Base-by-base conservation (phyloP, 2,888 invertebrate species). In the Rotaria sp. region DNA sequence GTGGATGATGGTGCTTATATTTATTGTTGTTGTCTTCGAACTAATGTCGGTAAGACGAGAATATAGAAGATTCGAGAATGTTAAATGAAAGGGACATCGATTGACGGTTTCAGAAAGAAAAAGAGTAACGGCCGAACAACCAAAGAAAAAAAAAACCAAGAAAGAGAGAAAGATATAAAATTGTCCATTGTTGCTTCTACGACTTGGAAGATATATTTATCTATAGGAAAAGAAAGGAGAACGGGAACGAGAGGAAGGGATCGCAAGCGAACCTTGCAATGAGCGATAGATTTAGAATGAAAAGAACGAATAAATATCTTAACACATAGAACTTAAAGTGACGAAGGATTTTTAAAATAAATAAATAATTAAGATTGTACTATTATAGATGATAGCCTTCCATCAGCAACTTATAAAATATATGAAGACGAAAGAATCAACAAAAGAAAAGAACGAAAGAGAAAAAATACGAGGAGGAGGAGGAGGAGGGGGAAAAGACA, bases 11-110 rank as follows among this genome's bases (percentile, higher is more conserved):
- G 38, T 67, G 35, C 15, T 67, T 67, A 26, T 21, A 18, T 30
- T 67, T 35, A 21, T 21, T 67, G 2, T 26, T 18, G 21, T 30
- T 67, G 67, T 67, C 35, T 21, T 30, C 67, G 21, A 67, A 67
- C 21, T 67, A 21, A 67, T 67, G 30, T 8, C 67, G 67, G 67
- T 67, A 67, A 67, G 67, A 35, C 38, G 67, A 67, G 35, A 35
- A 67, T 67, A 67, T n/a, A 67, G 67, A 67, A 67, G 67, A 18
- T 67, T 67, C 67, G 67, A 67, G 67, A 59, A 67, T 67, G 67
- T 67, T 38, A 35, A 67, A 67, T 35, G 4, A 55, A 55, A 55
- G 26, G 55, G 55, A 26, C 26, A 4, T 26, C 26, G 55, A 55
- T 26, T 10, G 55, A 55, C 55, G 55, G 55, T 26, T 55, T 55